Percentiles rank a stretch among this genome's conserved stretches.
Conservation (phyloP, 2,888 invertebrate species). For the Hirtodrosophila cameraria region DNA sequence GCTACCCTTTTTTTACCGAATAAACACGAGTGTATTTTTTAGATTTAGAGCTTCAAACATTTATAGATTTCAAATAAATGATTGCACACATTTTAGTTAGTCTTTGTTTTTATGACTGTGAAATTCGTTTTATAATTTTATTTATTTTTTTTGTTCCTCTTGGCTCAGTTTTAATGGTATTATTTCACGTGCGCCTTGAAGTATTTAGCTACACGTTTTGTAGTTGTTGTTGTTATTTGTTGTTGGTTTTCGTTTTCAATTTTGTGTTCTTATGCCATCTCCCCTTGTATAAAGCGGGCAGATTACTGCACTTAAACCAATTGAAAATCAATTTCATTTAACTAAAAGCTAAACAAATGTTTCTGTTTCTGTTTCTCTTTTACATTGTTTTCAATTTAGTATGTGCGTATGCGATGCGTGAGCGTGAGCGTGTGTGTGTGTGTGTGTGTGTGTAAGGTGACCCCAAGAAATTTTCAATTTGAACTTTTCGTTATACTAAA, state of each 20-base stretch:
- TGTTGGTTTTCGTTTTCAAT: neutral
- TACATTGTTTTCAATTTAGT: constrained; percentile 34
- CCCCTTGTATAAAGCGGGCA: constrained; percentile 7
- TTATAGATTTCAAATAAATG: too few species aligned
- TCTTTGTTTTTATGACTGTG: too few species aligned
- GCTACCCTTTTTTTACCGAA: too few species aligned
- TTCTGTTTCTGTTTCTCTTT: constrained; percentile 44
- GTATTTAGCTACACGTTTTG: constrained; percentile 22
- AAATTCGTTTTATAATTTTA: neutral
- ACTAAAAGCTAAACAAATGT: constrained; percentile 71
- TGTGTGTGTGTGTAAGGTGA: neutral
- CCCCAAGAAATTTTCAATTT: constrained; percentile 30
- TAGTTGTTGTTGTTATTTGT: neutral
- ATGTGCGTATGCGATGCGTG: constrained; percentile 1
- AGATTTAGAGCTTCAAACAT: too few species aligned
- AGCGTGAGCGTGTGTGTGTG: neutral
- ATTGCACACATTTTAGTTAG: too few species aligned
- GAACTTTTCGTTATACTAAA: constrained; percentile 56
- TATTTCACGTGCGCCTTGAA: constrained; percentile 35
- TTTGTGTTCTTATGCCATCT: neutral
- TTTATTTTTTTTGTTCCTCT: neutral
- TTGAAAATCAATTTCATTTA: constrained; percentile 74
- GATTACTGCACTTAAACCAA: constrained; percentile 66
- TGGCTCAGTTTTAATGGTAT: constrained; percentile 11
- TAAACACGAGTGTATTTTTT: too few species aligned